Evolutionary conservation across 1,140 invertebrate genomes (phyloP), one percentile per base, ranked within the genome.

Genomic region (Anastatus disparis): DNA sequence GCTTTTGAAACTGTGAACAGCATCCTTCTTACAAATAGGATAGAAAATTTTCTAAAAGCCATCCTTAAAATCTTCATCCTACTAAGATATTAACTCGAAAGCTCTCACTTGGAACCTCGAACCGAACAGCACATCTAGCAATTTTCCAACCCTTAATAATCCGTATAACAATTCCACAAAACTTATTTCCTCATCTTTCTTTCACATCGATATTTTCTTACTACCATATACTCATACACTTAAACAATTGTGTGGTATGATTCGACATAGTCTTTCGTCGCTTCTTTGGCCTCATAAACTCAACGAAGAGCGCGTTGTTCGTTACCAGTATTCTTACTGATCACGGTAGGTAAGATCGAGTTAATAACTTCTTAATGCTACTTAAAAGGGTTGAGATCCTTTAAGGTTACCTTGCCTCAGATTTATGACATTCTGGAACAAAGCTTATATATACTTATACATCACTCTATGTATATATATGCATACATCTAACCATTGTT

Each of bases 331-430:
- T 58, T 22, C 22, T 24, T 29, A 55, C 15, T 68, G 50, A 68
- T 68, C 55, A 53, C 27, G 27, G 29, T n/a, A n/a, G n/a, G n/a
- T n/a, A 35, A 38, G 61, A 72, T 69, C 42, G 66, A 50, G 68
- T 79, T 78, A 78, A 78, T 77, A 78, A 75, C 70, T 79, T 76
- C 55, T 63, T 63, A 77, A 77, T 71, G 75, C 73, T 76, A 75
- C 72, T 77, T 77, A n/a, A n/a, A n/a, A n/a, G n/a, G n/a, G n/a
- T n/a, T n/a, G n/a, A n/a, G n/a, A n/a, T n/a, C n/a, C n/a, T n/a
- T n/a, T n/a, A 76, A 71, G 74, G 72, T 69, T 75, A 70, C 63
- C 52, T 61, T 63, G 67, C 70, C 52, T 46, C 17, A 70, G 74
- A 76, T 78, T 78, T 73, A 55, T 64, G 48, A 69, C 42, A 35